These are phyloP conservation scores for Prosapia bicincta DNA, from an alignment of 2,888 invertebrate species.

Conservation along the genomic window DNA sequence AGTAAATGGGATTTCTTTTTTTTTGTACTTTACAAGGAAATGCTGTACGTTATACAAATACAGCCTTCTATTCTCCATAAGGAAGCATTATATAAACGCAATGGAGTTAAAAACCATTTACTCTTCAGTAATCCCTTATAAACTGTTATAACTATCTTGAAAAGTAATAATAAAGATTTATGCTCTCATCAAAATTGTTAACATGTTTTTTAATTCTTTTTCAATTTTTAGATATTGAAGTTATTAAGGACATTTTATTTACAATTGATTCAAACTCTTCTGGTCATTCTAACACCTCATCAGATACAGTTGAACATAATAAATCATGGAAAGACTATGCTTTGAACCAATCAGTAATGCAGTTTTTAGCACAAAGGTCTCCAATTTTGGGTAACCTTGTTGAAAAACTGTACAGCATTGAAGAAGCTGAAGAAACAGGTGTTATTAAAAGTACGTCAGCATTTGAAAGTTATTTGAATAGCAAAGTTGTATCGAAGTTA, in stretches of 20 bases:
- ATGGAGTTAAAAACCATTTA: no score
- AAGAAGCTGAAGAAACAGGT: constrained; percentile 39
- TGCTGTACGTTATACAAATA: no score
- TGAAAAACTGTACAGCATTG: constrained; percentile 58
- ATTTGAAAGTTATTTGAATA: constrained; percentile 57
- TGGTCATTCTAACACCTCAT: background rate
- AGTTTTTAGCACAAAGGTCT: constrained; percentile 61
- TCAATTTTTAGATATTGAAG: constrained; percentile 18
- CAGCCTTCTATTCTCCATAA: no score
- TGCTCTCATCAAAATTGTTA: no score
- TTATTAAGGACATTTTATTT: constrained; percentile 16
- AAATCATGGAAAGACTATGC: constrained; percentile 18
- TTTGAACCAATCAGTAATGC: constrained; percentile 26
- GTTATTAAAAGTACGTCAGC: constrained; percentile 33
- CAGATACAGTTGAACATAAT: background rate
- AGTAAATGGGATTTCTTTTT: no score
- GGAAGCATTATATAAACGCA: no score
- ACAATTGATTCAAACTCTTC: constrained; percentile 2
- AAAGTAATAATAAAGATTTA: no score
- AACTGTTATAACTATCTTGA: no score
- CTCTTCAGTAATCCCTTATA: no score
- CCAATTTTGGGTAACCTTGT: constrained; percentile 68
- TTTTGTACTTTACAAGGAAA: no score
- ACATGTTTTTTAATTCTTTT: background rate
- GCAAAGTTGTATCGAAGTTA: constrained; percentile 53